phyloP scores from a whole-genome alignment of 1,140 invertebrate species.

The Drosophila repleta region DNA sequence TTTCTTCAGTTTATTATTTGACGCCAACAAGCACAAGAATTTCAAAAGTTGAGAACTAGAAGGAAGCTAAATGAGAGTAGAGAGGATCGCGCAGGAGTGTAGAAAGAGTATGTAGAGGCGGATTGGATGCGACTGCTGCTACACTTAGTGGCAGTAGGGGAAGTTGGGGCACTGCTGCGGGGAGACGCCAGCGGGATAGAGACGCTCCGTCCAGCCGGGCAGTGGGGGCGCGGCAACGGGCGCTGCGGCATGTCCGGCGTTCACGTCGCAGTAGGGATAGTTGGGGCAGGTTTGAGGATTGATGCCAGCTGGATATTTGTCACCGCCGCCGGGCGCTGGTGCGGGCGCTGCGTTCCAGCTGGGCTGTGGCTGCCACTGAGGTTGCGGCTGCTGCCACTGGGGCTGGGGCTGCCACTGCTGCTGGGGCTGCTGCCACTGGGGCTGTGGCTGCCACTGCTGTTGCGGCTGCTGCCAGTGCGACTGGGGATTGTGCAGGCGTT shows the following conservation, averaged over 20 bases:
- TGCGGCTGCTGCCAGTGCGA: slow-evolving; percentile 68
- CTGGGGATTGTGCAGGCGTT: slow-evolving; percentile 75
- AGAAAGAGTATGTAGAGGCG: slow-evolving; percentile 1
- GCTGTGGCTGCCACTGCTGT: slow-evolving; percentile 70
- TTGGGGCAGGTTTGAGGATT: slow-evolving; percentile 84
- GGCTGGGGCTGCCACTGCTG: slow-evolving; percentile 52
- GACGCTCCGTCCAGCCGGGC: slow-evolving; percentile 82
- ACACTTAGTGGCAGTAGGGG: slow-evolving; percentile 82
- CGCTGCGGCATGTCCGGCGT: slow-evolving; percentile 65
- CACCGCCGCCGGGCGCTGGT: slow-evolving; percentile 63
- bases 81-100: slow-evolving; percentile 11
- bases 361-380: slow-evolving; percentile 64
- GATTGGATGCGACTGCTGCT: slow-evolving; percentile 2
- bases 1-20: slow-evolving; percentile 56
- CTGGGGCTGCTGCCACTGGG: slow-evolving; percentile 56
- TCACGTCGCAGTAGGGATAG: slow-evolving; percentile 84
- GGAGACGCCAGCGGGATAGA: slow-evolving; percentile 84
- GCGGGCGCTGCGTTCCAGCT: slow-evolving; percentile 69
- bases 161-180: slow-evolving; percentile 84
- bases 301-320: slow-evolving; percentile 84
- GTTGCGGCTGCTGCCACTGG: slow-evolving; percentile 62
- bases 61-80: slow-evolving; percentile 37
- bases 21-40: slow-evolving; percentile 70
- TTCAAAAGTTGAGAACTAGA: slow-evolving; percentile 66
- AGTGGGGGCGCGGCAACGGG: slow-evolving; percentile 70